Conservation (phyloP, 2,113 vertebrate species). For the Coptodon rendalli region DNA sequence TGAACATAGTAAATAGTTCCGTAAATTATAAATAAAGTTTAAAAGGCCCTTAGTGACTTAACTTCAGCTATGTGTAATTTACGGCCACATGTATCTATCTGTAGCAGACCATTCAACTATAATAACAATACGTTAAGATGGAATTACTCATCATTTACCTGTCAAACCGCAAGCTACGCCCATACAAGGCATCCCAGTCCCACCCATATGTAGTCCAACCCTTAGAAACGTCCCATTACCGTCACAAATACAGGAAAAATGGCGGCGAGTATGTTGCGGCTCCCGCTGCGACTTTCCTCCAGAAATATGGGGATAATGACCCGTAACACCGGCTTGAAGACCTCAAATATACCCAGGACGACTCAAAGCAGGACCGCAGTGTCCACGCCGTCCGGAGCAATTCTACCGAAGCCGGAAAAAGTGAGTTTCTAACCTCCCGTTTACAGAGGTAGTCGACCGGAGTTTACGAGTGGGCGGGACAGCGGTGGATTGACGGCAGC, state of each 20-base stretch:
- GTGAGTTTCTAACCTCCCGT: conserved; percentile 63
- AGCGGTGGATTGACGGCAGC: neutral
- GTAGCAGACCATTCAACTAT: neutral
- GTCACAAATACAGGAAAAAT: conserved; percentile 20
- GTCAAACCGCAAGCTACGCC: neutral
- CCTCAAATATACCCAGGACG: neutral
- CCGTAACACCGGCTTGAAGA: conserved; percentile 24
- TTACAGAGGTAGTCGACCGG: neutral
- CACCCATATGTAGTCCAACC: neutral
- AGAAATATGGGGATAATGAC: conserved; percentile 8
- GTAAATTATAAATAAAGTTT: neutral
- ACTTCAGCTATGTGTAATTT: neutral
- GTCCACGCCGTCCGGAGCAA: conserved; percentile 77
- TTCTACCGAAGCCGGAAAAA: conserved; percentile 86
- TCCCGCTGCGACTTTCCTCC: conserved; percentile 25
- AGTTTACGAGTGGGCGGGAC: neutral
- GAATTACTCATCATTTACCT: neutral
- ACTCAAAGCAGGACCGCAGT: conserved; percentile 67
- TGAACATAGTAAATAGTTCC: neutral
- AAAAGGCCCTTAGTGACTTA: neutral
- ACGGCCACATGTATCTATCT: neutral
- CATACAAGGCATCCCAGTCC: neutral
- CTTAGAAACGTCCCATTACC: neutral
- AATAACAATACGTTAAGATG: neutral
- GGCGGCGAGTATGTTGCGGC: conserved; percentile 49